A percentile compares a stretch with the other conserved stretches of the same genome.
Evolutionary conservation across 2,888 invertebrate genomes (phyloP).

Genomic region (Hyppa rectilinea): DNA sequence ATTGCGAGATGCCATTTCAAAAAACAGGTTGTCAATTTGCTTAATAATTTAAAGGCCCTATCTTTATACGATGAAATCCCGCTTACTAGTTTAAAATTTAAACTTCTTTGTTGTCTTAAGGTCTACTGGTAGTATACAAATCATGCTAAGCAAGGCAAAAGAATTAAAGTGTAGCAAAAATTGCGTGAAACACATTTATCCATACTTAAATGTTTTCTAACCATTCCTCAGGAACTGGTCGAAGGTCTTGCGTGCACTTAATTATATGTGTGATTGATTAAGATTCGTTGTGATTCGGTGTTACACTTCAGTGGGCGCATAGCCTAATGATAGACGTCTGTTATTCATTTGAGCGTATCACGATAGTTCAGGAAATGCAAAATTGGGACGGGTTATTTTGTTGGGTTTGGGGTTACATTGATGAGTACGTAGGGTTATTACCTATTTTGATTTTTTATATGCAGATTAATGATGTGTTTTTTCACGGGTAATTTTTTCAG

Average conservation of each 20-base stretch:
- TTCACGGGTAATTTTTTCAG: too few species aligned
- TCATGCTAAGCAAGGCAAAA: neutral
- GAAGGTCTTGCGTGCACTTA: constrained; percentile 50
- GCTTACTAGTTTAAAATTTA: neutral
- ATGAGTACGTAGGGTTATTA: too few species aligned
- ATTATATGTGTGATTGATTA: constrained; percentile 46
- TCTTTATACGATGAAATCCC: too few species aligned
- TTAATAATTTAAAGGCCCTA: too few species aligned
- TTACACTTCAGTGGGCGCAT: constrained; percentile 42
- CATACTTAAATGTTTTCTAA: constrained; percentile 38
- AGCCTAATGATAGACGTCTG: constrained; percentile 3
- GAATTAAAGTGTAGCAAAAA: neutral
- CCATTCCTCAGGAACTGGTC: constrained; percentile 30
- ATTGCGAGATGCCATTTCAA: too few species aligned
- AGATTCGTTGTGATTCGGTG: constrained; percentile 36
- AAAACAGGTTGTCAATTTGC: too few species aligned
- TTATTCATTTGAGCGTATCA: constrained; percentile 39
- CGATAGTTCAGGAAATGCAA: constrained; percentile 38
- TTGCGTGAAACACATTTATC: constrained; percentile 2
- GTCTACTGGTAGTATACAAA: too few species aligned
- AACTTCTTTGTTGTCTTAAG: neutral
- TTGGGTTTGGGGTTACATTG: neutral
- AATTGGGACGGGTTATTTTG: constrained; percentile 7
- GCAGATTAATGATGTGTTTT: too few species aligned
- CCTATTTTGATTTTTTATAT: too few species aligned